These are phyloP conservation scores for Peromyscus nudipes DNA, from an alignment of 2,797 vertebrate species.

Conservation along the genomic window DNA sequence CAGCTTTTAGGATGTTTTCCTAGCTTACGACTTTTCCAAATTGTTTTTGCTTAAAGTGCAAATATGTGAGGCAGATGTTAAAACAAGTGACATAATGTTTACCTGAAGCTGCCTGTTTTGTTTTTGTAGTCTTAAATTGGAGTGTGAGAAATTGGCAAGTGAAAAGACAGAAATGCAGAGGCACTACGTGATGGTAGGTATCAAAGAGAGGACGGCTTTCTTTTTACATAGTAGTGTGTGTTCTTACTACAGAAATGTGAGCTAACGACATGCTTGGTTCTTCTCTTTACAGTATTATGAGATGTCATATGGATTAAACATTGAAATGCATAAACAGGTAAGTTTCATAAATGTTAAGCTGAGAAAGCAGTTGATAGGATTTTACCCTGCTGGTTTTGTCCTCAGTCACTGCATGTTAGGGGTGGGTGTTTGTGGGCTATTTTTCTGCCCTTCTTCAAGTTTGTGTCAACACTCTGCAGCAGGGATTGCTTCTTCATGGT, in stretches of 20 bases:
- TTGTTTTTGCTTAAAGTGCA: conserved; percentile 84
- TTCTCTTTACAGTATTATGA: conserved; percentile 95
- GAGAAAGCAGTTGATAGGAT: background rate
- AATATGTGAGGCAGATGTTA: conserved; percentile 85
- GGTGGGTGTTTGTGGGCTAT: background rate
- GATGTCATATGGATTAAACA: conserved; percentile 99
- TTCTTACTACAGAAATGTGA: conserved; percentile 4
- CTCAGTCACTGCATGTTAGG: background rate
- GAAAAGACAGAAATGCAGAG: conserved; percentile 99
- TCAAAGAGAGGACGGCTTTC: conserved; percentile 58
- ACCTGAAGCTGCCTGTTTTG: conserved; percentile 86
- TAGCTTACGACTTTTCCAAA: conserved; percentile 75
- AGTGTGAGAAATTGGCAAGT: conserved; percentile 98
- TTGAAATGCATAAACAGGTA: conserved; percentile 99
- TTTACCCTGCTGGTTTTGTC: conserved; percentile 48
- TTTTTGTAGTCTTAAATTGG: conserved; percentile 95
- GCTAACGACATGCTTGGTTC: conserved; percentile 71
- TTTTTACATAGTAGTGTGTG: conserved; percentile 61
- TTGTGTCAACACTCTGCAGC: background rate
- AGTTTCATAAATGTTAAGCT: conserved; percentile 78
- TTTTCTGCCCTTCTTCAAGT: conserved; percentile 26
- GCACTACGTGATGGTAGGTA: conserved; percentile 98
- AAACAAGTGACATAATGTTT: conserved; percentile 85
- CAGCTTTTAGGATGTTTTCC: conserved; percentile 72
- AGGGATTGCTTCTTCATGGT: conserved; percentile 24